Evolutionary conservation across 2,113 vertebrate species (phyloP).

Genomic region (Noctilio leporinus): DNA sequence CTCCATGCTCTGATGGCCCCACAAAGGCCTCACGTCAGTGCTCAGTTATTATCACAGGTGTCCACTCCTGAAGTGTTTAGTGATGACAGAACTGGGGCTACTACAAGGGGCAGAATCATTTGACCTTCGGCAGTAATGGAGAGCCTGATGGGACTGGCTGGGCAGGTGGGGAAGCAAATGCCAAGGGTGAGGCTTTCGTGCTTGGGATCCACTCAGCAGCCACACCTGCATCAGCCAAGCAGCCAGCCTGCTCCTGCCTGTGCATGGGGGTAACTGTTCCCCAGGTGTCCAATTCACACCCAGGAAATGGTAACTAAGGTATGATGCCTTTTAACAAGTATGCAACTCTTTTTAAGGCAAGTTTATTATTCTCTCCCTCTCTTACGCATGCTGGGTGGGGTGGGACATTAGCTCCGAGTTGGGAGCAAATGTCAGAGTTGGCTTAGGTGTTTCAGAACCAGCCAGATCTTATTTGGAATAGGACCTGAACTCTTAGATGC

Average conservation of each 20-base stretch:
- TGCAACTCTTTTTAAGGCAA: constrained; percentile 19
- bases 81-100: not conserved
- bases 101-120: not conserved
- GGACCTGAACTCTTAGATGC: not conserved
- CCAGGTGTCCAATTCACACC: constrained; percentile 1
- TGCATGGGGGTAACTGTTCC: not conserved
- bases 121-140: constrained; percentile 18
- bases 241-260: not conserved
- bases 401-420: too few relatives aligned
- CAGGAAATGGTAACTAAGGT: not conserved
- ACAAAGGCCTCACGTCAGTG: constrained; percentile 52
- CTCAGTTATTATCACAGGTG: constrained; percentile 15
- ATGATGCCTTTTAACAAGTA: constrained; percentile 20
- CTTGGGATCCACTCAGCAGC: not conserved
- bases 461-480: not conserved
- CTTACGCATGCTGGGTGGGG: not conserved
- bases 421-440: not conserved
- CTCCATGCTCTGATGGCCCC: constrained; percentile 13
- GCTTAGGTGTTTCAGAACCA: not conserved
- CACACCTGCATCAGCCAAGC: not conserved
- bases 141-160: not conserved
- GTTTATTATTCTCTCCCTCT: constrained; percentile 5
- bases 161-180: not conserved
- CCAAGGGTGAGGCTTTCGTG: not conserved
- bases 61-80: not conserved